These are phyloP conservation scores for Capreolus pygargus DNA, from an alignment of 2,113 vertebrate species.

Conservation along the genomic window DNA sequence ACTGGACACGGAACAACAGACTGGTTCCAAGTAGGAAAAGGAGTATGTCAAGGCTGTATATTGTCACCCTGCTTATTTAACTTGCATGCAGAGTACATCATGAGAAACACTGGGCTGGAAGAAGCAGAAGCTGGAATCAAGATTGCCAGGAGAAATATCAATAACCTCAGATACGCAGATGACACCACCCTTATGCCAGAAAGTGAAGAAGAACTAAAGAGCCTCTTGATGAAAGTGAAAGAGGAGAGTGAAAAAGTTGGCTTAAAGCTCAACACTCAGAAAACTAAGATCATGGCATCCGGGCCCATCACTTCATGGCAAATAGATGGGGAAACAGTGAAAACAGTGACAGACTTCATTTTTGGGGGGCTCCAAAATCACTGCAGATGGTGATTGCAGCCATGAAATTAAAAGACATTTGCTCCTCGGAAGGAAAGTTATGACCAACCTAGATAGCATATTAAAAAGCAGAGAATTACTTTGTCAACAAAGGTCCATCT, in stretches of 20 bases:
- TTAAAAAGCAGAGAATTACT: background rate
- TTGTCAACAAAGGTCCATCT: background rate
- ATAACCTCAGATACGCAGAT: background rate
- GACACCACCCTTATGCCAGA: background rate
- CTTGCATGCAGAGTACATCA: background rate
- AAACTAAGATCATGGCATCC: background rate
- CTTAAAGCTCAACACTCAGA: background rate
- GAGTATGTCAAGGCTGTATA: accelerated
- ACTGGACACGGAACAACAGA: background rate
- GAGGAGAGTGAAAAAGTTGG: background rate
- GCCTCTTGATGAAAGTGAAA: background rate
- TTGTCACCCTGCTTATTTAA: background rate
- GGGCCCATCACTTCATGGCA: background rate
- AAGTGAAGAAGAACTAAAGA: background rate
- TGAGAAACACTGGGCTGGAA: accelerated
- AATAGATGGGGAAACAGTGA: background rate
- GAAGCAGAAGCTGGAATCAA: background rate
- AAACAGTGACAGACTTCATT: background rate
- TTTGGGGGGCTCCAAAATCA: background rate
- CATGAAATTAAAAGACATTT: background rate
- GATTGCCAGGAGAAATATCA: accelerated
- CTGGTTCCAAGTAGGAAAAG: background rate
- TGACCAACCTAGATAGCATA: background rate
- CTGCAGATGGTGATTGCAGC: background rate
- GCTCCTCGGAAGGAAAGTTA: background rate